Evolutionary conservation across 2,888 invertebrate species (phyloP).

Genomic region (Eilema depressum): DNA sequence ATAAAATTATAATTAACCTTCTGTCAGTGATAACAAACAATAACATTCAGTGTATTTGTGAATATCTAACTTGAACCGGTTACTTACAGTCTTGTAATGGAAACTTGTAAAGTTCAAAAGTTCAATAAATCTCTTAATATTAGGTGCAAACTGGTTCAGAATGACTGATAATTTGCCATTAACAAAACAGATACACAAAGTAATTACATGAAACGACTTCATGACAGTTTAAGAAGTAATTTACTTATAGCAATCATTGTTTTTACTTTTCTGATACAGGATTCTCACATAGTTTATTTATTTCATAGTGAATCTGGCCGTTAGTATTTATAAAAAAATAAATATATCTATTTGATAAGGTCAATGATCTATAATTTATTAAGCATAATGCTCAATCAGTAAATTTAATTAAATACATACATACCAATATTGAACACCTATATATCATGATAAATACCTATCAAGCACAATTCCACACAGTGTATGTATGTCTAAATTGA

Average conservation of each 20-base stretch:
- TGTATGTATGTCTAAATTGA: not conserved
- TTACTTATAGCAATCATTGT: not conserved
- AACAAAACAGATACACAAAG: not conserved
- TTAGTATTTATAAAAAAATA: not conserved
- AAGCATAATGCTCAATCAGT: not conserved
- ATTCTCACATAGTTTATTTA: no score
- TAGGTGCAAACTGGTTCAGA: conserved; percentile 36
- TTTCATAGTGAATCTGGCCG: not conserved
- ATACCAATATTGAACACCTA: not conserved
- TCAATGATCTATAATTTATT: no score
- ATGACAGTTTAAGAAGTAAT: not conserved
- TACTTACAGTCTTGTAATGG: conserved; percentile 33
- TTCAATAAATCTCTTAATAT: conserved; percentile 36
- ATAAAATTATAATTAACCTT: conserved; percentile 47
- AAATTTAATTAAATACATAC: not conserved
- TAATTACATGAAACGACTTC: not conserved
- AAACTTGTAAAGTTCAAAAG: conserved; percentile 41
- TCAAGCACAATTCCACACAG: not conserved
- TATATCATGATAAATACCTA: not conserved
- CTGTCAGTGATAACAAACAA: conserved; percentile 38
- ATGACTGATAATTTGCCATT: conserved; percentile 10
- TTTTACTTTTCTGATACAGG: no score
- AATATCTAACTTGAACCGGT: conserved; percentile 38
- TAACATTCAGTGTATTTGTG: conserved; percentile 21
- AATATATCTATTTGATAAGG: not conserved